phyloP scores from a whole-genome alignment of 2,888 invertebrate species.

The Drosophila rellima region DNA sequence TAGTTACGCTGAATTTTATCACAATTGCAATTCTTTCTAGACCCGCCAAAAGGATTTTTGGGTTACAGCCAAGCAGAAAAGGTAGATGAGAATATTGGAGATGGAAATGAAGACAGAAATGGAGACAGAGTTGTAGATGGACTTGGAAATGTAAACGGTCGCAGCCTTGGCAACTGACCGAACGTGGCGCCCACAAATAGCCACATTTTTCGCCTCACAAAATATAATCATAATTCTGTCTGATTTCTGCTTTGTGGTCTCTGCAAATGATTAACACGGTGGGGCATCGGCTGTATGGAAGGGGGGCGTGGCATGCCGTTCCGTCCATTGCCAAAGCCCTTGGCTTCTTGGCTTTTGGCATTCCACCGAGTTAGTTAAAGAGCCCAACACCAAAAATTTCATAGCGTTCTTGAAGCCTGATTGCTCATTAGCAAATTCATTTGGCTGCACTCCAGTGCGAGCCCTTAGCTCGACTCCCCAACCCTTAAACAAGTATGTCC shows the following conservation, averaged over 20 bases:
- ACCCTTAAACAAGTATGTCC: background rate
- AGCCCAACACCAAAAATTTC: conserved; percentile 34
- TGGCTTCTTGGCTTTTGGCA: conserved; percentile 23
- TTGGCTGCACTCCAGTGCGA: conserved; percentile 71
- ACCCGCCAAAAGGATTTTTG: conserved; percentile 50
- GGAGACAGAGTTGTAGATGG: conserved; percentile 1
- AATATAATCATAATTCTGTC: conserved; percentile 71
- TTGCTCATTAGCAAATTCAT: conserved; percentile 79
- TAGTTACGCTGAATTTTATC: conserved; percentile 81
- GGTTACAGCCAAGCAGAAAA: conserved; percentile 57
- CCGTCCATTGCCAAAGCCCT: conserved; percentile 21
- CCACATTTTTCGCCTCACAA: conserved; percentile 37
- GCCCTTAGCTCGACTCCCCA: conserved; percentile 8
- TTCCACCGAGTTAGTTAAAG: conserved; percentile 41
- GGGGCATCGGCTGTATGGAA: conserved; percentile 2
- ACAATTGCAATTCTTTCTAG: conserved; percentile 77
- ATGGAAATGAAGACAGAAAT: background rate
- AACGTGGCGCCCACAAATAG: conserved; percentile 38
- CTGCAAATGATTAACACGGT: conserved; percentile 74
- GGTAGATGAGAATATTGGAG: conserved; percentile 9
- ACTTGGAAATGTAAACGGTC: conserved; percentile 17
- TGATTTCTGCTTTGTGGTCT: conserved; percentile 59
- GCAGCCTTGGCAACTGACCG: conserved; percentile 70
- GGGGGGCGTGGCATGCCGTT: conserved; percentile 20
- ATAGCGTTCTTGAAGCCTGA: conserved; percentile 68